phyloP scores from a whole-genome alignment of 2,113 vertebrate species.

The Turnix velox region DNA sequence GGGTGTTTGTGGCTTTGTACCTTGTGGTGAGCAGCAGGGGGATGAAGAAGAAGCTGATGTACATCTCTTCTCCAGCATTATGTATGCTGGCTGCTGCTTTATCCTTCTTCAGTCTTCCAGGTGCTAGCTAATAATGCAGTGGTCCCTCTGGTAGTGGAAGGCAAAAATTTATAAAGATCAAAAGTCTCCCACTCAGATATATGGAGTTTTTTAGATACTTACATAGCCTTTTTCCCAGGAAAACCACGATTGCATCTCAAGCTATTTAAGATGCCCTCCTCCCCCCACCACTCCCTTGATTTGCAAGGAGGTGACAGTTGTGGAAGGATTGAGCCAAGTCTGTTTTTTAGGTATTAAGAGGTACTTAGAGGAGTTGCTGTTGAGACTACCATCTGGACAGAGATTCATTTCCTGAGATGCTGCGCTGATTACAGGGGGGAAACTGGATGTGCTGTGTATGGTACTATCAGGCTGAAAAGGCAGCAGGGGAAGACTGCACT shows the following conservation, averaged over 20 bases:
- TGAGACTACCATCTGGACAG: slow-evolving; percentile 72
- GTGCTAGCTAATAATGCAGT: background rate
- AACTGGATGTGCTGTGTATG: background rate
- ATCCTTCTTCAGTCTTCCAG: background rate
- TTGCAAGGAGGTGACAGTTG: slow-evolving; percentile 62
- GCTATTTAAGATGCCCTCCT: background rate
- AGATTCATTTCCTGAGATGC: background rate
- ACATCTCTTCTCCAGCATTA: background rate
- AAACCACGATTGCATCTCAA: background rate
- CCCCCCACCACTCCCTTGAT: background rate
- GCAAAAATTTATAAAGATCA: background rate
- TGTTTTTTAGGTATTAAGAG: slow-evolving; percentile 58
- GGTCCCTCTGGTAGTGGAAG: background rate
- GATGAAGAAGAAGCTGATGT: background rate
- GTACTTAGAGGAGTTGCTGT: slow-evolving; percentile 62
- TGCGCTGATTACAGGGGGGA: background rate
- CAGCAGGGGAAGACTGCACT: background rate
- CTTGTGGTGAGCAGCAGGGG: background rate
- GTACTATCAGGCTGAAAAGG: background rate
- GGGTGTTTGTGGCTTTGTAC: background rate
- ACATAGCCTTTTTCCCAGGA: background rate
- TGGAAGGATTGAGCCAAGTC: slow-evolving; percentile 67
- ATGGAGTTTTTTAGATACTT: background rate
- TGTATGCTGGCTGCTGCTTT: background rate
- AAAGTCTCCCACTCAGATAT: background rate